A percentile compares a stretch with the other conserved stretches of the same genome.
Evolutionary conservation across 2,888 invertebrate genomes (phyloP).

Genomic region (Teleogryllus oceanicus): DNA sequence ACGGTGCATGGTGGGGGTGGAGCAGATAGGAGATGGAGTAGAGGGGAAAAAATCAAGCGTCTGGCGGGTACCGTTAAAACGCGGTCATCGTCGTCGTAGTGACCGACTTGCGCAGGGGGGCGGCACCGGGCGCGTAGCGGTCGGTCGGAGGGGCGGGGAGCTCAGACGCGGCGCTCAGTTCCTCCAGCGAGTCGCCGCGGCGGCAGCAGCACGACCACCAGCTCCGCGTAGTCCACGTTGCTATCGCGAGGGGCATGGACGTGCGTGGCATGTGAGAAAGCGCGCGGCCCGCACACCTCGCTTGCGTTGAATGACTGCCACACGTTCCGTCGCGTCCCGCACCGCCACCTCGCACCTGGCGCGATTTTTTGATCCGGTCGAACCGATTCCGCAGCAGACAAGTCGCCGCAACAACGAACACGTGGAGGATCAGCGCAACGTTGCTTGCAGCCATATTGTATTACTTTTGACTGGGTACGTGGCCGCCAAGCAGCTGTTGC

Average conservation of each 20-base stretch:
- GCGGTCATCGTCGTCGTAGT: slow-evolving; percentile 5
- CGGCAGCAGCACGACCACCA: neutral
- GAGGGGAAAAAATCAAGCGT: neutral
- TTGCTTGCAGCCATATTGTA: slow-evolving; percentile 18
- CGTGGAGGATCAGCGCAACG: neutral
- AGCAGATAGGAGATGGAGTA: neutral
- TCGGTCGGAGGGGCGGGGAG: neutral
- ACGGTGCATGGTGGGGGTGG: neutral
- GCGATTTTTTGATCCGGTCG: neutral
- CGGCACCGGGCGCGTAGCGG: neutral
- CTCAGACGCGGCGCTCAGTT: neutral
- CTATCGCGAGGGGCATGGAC: neutral
- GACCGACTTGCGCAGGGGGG: neutral
- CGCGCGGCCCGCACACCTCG: neutral
- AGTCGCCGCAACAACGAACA: neutral
- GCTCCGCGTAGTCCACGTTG: neutral
- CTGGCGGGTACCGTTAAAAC: neutral
- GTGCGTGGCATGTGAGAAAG: slow-evolving; percentile 18
- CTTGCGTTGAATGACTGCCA: neutral
- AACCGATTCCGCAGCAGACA: neutral
- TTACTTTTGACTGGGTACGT: neutral
- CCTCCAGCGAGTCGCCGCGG: neutral
- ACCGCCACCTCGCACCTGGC: neutral
- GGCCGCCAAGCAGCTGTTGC: neutral
- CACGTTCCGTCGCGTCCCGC: too few relatives aligned